phyloP scores from a whole-genome alignment of 2,888 invertebrate genomes.

The Cylindroiulus punctatus region DNA sequence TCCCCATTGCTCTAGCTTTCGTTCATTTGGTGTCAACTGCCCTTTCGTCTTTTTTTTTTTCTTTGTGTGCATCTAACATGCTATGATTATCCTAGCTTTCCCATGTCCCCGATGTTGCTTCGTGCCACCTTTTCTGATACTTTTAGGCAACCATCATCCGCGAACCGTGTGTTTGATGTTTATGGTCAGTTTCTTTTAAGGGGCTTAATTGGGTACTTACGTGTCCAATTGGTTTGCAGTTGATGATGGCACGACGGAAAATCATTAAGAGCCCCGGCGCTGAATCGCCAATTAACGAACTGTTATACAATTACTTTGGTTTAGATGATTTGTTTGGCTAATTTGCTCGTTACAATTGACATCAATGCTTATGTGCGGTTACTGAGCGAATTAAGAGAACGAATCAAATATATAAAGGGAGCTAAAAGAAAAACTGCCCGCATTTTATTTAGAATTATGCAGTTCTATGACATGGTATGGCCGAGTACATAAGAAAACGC shows the following conservation, averaged over 20 bases:
- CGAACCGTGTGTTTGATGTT: constrained; percentile 30
- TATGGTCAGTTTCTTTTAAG: constrained; percentile 47
- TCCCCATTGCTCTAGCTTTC: not conserved
- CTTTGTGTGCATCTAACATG: constrained; percentile 16
- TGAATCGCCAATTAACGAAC: constrained; percentile 43
- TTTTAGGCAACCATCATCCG: constrained; percentile 2
- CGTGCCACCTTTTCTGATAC: constrained; percentile 34
- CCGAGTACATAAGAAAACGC: too few species aligned
- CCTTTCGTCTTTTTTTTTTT: constrained; percentile 7
- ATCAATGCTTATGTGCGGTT: not conserved
- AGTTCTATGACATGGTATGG: too few species aligned
- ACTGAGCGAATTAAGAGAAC: too few species aligned
- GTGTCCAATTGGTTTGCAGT: constrained; percentile 35
- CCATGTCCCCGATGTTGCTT: not conserved
- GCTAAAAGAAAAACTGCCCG: too few species aligned
- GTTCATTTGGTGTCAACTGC: constrained; percentile 23
- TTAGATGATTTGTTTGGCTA: not conserved
- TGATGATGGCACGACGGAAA: constrained; percentile 33
- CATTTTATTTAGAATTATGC: too few species aligned
- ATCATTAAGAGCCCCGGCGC: not conserved
- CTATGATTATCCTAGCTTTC: constrained; percentile 37
- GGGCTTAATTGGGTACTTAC: constrained; percentile 38
- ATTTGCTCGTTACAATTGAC: not conserved
- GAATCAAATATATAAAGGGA: too few species aligned
- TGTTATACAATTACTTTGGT: not conserved